Evolutionary conservation across 1,140 invertebrate species (phyloP), one percentile per base, ranked within the genome.

Genomic region (Bombus pyrosoma): DNA sequence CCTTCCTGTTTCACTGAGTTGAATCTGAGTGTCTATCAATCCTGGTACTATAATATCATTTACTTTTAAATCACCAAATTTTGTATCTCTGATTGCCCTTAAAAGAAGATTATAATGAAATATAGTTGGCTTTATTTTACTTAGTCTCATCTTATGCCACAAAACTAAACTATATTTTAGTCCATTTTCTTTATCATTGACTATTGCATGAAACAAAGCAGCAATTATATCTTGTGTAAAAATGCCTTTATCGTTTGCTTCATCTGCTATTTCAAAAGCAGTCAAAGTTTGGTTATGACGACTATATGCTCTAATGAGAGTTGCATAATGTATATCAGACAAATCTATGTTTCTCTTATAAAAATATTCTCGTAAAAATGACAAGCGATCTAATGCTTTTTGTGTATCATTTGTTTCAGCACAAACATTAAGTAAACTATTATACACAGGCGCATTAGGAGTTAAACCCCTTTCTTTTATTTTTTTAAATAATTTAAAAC

Each of bases 261-360:
- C 97, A 95, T 99, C 98, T 18, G 97, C 97, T 78, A 99, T 92
- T 91, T 96, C 87, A 95, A 98, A 98, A 12, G 98, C 97, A 75
- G 96, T 97, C 74, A 96, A 83, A 25, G 98, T 91, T 93, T 98
- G 97, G 10, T 97, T 97, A 95, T 97, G 97, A 86, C 97, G 95
- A 6, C 98, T 98, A 96, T 98, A 99, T 6, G 98, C 98, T 96
- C 98, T 99, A 15, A 99, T 97, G 97, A 99, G 97, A 9, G 97
- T 96, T 96, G 98, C 97, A 89, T 98, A 99, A 92, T 97, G 98
- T 8, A 96, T 96, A 2, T 96, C 91, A 94, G 98, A 98, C 3
- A 97, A 96, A 72, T 96, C 91, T 87, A 97, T 95, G 10, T 96
- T 95, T 90, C 97, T 97, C 85, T 97, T 96, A 3, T 86, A 72